phyloP scores from a whole-genome alignment of 2,797 vertebrate species.

The Pachyuromys duprasi region DNA sequence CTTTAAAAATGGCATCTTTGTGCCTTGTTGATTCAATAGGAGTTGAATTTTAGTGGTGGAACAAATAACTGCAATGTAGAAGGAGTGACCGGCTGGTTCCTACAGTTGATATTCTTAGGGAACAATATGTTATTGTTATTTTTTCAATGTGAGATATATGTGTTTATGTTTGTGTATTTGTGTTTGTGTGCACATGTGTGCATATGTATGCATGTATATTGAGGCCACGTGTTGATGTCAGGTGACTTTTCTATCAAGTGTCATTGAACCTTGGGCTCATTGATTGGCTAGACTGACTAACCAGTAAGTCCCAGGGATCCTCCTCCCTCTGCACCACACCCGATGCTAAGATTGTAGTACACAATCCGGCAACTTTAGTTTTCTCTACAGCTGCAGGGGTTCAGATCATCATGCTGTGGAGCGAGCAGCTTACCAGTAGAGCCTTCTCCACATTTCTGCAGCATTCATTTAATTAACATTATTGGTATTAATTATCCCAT shows the following conservation, averaged over 20 bases:
- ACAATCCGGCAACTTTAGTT: background rate
- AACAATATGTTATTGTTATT: background rate
- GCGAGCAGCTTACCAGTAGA: background rate
- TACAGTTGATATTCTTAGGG: background rate
- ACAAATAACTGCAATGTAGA: background rate
- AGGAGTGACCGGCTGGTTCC: background rate
- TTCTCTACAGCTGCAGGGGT: background rate
- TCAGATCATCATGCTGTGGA: background rate
- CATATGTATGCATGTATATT: background rate
- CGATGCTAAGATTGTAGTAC: background rate
- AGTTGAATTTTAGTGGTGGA: conserved; percentile 18
- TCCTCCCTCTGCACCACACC: background rate
- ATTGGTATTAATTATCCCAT: background rate
- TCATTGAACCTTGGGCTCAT: background rate
- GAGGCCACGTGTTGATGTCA: background rate
- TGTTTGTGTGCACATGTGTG: background rate
- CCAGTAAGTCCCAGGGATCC: background rate
- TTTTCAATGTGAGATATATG: background rate
- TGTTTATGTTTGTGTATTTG: background rate
- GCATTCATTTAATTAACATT: background rate
- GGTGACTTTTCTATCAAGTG: background rate
- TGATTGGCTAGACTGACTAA: background rate
- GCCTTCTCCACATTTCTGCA: background rate
- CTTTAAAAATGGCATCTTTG: background rate
- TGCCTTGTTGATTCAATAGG: background rate